Percentiles rank a stretch among this genome's conserved stretches.
Evolutionary conservation across 2,888 invertebrate genomes (phyloP).

Genomic region (Temnothorax unifasciatus): DNA sequence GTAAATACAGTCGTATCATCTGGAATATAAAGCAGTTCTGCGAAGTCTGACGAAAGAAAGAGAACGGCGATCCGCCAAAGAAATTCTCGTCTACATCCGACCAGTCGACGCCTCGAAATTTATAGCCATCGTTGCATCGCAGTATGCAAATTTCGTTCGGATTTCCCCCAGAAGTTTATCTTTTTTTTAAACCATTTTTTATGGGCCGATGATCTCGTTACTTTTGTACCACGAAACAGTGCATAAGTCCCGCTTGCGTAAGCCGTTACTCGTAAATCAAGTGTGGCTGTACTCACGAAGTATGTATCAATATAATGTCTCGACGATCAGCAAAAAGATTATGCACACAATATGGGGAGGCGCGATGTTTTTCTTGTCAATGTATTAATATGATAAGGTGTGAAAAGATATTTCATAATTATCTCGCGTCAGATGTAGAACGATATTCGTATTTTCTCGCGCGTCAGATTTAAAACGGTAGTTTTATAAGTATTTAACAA

Average conservation of each 20-base stretch:
- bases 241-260: slow-evolving; percentile 31
- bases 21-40: slow-evolving; percentile 64
- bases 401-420: not conserved
- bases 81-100: slow-evolving; percentile 30
- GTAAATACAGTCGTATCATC: slow-evolving; percentile 66
- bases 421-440: not conserved
- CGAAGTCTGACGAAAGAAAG: slow-evolving; percentile 53
- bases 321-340: not conserved
- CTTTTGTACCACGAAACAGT: slow-evolving; percentile 20
- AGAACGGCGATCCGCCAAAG: slow-evolving; percentile 20
- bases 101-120: slow-evolving; percentile 32
- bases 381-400: not conserved
- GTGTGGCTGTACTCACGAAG: not conserved
- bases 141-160: slow-evolving; percentile 38
- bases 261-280: slow-evolving; percentile 32
- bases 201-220: slow-evolving; percentile 29
- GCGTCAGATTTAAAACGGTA: not conserved
- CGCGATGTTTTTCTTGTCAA: not conserved
- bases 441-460: too few species aligned
- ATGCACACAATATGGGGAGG: not conserved
- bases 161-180: slow-evolving; percentile 25
- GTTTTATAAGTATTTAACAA: not conserved
- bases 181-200: slow-evolving; percentile 42
- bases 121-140: slow-evolving; percentile 7
- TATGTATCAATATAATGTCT: slow-evolving; percentile 2